Conservation (phyloP, 2,888 invertebrate species). For the Lasioglossum leucozonium region DNA sequence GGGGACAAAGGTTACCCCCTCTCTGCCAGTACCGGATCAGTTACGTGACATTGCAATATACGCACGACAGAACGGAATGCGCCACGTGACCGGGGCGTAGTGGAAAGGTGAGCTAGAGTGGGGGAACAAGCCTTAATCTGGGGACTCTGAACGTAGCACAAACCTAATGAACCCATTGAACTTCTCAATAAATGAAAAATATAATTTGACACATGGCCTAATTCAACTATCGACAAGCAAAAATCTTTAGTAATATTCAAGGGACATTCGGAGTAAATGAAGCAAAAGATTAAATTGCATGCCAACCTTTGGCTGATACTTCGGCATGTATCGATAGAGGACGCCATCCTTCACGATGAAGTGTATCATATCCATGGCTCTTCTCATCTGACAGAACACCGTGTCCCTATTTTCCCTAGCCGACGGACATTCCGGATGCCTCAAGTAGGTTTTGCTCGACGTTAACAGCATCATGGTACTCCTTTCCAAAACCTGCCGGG, state of each 20-base stretch:
- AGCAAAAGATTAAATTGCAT: not conserved
- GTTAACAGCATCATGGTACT: constrained; percentile 98
- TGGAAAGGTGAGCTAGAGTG: too few relatives aligned
- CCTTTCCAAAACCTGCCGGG: constrained; percentile 96
- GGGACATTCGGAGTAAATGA: not conserved
- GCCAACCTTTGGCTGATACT: constrained; percentile 71
- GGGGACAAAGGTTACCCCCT: too few relatives aligned
- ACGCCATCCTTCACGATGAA: constrained; percentile 99
- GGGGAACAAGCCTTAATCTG: too few relatives aligned
- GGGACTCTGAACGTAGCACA: not conserved
- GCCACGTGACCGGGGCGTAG: too few relatives aligned
- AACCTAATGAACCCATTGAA: not conserved
- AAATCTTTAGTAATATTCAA: not conserved
- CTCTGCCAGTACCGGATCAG: too few relatives aligned
- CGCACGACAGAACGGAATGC: too few relatives aligned
- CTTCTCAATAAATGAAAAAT: not conserved
- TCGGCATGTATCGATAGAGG: constrained; percentile 85
- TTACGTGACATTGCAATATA: too few relatives aligned
- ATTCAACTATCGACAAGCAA: not conserved
- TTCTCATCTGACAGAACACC: constrained; percentile 98
- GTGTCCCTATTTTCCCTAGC: constrained; percentile 98
- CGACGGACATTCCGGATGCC: constrained; percentile 97
- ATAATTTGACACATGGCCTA: not conserved
- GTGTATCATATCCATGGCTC: constrained; percentile 98
- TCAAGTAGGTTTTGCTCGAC: constrained; percentile 97